Conservation (phyloP, 2,113 vertebrate species). For the Bujurquina vittata region DNA sequence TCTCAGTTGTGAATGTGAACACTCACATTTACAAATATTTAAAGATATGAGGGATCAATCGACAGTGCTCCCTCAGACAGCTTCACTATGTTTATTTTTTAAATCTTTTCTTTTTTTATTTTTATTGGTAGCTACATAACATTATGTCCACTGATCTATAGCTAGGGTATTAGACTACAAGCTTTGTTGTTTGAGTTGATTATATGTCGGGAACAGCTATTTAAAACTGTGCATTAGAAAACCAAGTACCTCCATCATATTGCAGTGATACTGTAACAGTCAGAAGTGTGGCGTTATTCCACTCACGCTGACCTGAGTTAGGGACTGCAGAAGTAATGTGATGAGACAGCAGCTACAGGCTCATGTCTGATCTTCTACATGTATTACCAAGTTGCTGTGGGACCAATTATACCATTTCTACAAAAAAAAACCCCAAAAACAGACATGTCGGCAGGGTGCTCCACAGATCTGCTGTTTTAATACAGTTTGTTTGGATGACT, state of each 20-base stretch:
- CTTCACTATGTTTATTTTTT: neutral
- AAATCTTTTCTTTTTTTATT: neutral
- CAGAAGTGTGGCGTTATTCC: neutral
- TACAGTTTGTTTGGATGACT: neutral
- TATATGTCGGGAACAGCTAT: slow-evolving; percentile 1
- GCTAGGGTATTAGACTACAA: slow-evolving; percentile 8
- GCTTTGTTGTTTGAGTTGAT: neutral
- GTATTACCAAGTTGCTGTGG: slow-evolving; percentile 6
- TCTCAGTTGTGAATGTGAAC: slow-evolving; percentile 31
- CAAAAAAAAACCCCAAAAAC: neutral
- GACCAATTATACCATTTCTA: slow-evolving; percentile 32
- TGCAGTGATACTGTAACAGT: slow-evolving; percentile 26
- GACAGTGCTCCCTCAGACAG: neutral
- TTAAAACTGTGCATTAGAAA: slow-evolving; percentile 41
- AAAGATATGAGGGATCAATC: slow-evolving; percentile 2
- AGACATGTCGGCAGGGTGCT: neutral
- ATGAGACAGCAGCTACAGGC: neutral
- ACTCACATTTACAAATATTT: neutral
- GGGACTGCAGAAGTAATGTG: neutral
- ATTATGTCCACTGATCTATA: slow-evolving; percentile 20
- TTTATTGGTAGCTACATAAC: slow-evolving; percentile 3
- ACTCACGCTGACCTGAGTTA: neutral
- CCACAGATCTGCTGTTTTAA: neutral
- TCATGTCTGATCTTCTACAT: neutral
- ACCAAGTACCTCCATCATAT: slow-evolving; percentile 39